phyloP scores from a whole-genome alignment of 2,797 vertebrate species.

The Gobionotothen gibberifrons region DNA sequence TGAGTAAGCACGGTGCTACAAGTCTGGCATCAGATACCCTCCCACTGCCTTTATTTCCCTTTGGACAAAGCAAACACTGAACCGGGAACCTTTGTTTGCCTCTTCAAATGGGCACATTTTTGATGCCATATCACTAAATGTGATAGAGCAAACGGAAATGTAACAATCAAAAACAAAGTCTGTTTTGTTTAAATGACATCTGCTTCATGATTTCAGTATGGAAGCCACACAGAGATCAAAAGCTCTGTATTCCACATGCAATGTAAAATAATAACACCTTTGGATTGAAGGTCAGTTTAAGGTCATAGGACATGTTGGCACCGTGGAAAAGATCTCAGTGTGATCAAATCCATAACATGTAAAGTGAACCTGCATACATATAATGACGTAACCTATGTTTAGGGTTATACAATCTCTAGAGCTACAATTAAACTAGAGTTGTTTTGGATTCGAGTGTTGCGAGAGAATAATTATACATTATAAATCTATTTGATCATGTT shows the following conservation, averaged over 20 bases:
- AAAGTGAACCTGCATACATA: background rate
- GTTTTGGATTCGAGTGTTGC: background rate
- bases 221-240: conserved; percentile 16
- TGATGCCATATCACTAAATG: conserved; percentile 49
- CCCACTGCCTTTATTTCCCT: conserved; percentile 57
- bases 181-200: conserved; percentile 27
- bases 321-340: background rate
- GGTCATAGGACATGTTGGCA: background rate
- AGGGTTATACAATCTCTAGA: background rate
- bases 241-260: background rate
- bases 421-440: background rate
- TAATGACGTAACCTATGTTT: background rate
- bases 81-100: conserved; percentile 55
- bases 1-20: conserved; percentile 38
- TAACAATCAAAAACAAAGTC: conserved; percentile 41
- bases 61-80: conserved; percentile 61
- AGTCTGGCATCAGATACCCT: conserved; percentile 64
- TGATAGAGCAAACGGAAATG: conserved; percentile 29
- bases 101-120: conserved; percentile 45
- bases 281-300: background rate
- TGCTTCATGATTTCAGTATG: conserved; percentile 16
- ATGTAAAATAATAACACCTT: background rate
- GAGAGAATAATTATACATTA: background rate
- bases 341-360: background rate
- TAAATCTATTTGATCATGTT: background rate